Evolutionary conservation across 2,888 invertebrate genomes (phyloP).

Genomic region (Malthinus flaveolus): DNA sequence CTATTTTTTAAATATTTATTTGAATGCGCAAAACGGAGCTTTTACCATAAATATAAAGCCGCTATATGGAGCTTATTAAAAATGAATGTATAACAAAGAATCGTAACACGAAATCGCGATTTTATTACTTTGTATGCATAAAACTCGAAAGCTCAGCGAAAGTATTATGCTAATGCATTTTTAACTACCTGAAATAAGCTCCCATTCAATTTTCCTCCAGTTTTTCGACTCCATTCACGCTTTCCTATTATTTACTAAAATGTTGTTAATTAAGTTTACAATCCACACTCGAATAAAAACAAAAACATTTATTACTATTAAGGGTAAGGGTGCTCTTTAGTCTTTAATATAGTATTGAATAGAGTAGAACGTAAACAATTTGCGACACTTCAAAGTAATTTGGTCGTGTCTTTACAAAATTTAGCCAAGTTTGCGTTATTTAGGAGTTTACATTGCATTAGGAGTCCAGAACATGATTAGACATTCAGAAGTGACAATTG

Average conservation of each 20-base stretch:
- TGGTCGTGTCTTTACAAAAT: constrained; percentile 4
- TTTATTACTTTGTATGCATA: constrained; percentile 15
- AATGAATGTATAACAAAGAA: too few species aligned
- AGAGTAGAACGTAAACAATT: background rate
- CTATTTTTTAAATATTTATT: too few species aligned
- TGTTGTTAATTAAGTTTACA: constrained; percentile 1
- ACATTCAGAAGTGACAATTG: constrained; percentile 3
- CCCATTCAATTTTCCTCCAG: background rate
- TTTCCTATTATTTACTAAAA: background rate
- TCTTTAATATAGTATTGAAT: background rate
- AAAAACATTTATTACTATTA: background rate
- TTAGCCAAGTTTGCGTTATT: constrained; percentile 6
- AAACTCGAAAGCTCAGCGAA: constrained; percentile 9
- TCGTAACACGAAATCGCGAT: constrained; percentile 10
- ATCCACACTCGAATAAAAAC: background rate
- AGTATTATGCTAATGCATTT: constrained; percentile 1
- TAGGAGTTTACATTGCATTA: constrained; percentile 6
- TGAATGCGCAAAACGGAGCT: too few species aligned
- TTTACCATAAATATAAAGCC: too few species aligned
- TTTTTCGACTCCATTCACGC: background rate
- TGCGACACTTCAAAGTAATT: constrained; percentile 4
- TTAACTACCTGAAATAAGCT: background rate
- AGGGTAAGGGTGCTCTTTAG: too few species aligned
- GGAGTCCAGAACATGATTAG: background rate
- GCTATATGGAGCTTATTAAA: too few species aligned